Percentiles rank a stretch among this genome's conserved stretches.
phyloP scores from a whole-genome alignment of 1,140 invertebrate genomes.

The Aporrectodea caliginosa region DNA sequence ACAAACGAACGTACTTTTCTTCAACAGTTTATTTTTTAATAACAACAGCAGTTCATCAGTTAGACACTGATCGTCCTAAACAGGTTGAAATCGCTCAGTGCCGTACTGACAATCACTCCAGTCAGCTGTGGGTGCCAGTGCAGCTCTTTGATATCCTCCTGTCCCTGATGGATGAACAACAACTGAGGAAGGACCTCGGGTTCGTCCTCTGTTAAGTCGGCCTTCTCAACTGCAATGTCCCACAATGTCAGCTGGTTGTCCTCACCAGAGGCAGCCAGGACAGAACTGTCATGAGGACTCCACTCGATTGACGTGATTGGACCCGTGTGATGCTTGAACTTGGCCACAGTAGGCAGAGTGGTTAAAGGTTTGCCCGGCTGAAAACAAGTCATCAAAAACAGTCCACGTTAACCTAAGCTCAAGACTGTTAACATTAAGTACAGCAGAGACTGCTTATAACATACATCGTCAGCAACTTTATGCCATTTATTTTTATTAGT shows the following conservation, averaged over 20 bases:
- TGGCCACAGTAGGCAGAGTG: slow-evolving; percentile 67
- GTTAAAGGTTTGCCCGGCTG: background rate
- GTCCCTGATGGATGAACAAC: slow-evolving; percentile 97
- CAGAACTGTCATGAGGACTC: slow-evolving; percentile 86
- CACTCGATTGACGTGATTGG: slow-evolving; percentile 95
- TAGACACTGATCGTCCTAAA: slow-evolving; percentile 97
- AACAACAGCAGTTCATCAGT: too few relatives aligned
- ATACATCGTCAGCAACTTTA: too few relatives aligned
- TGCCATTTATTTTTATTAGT: too few relatives aligned
- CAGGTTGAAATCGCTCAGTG: slow-evolving; percentile 90
- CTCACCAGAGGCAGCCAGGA: slow-evolving; percentile 86
- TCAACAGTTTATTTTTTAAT: too few relatives aligned
- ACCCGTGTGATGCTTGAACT: slow-evolving; percentile 88
- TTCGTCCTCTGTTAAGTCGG: slow-evolving; percentile 52
- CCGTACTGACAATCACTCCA: slow-evolving; percentile 89
- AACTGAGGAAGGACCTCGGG: slow-evolving; percentile 84
- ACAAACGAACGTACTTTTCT: too few relatives aligned
- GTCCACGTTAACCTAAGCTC: too few relatives aligned
- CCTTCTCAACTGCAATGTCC: slow-evolving; percentile 89
- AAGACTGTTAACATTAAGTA: too few relatives aligned
- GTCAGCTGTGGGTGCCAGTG: slow-evolving; percentile 97
- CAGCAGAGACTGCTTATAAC: too few relatives aligned
- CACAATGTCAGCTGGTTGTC: slow-evolving; percentile 96
- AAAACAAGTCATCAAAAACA: background rate
- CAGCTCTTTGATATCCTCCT: slow-evolving; percentile 94